These are phyloP conservation scores for Myotis yumanensis DNA, from an alignment of 2,113 vertebrate genomes.

Conservation along the genomic window DNA sequence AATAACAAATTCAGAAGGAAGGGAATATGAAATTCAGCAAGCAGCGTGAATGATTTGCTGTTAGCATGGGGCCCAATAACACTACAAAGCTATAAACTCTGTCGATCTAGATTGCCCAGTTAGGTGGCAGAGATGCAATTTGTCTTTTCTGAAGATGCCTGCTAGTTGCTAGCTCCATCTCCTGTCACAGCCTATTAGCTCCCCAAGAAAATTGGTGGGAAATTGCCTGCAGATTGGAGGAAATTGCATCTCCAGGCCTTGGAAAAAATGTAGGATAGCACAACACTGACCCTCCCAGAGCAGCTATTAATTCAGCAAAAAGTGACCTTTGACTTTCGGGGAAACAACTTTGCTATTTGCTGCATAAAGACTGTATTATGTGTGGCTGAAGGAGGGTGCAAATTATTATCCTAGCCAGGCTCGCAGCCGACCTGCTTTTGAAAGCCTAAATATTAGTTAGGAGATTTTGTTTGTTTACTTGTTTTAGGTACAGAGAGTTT, in stretches of 20 bases:
- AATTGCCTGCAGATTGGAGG: slow-evolving; percentile 91
- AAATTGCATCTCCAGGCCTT: slow-evolving; percentile 89
- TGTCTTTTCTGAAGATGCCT: slow-evolving; percentile 88
- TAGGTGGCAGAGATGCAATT: slow-evolving; percentile 89
- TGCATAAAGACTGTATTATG: slow-evolving; percentile 87
- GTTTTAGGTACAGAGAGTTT: slow-evolving; percentile 39
- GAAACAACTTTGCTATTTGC: slow-evolving; percentile 87
- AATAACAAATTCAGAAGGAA: slow-evolving; percentile 83
- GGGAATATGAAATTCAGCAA: slow-evolving; percentile 84
- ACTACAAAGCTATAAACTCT: slow-evolving; percentile 88
- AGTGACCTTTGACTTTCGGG: slow-evolving; percentile 85
- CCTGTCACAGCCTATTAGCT: slow-evolving; percentile 91
- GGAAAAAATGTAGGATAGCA: slow-evolving; percentile 88
- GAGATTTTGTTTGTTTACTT: slow-evolving; percentile 55
- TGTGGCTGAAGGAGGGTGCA: slow-evolving; percentile 81
- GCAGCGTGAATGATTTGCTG: slow-evolving; percentile 86
- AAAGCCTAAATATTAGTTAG: slow-evolving; percentile 75
- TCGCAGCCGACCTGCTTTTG: slow-evolving; percentile 71
- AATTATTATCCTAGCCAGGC: slow-evolving; percentile 79
- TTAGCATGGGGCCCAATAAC: slow-evolving; percentile 86
- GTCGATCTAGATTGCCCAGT: slow-evolving; percentile 88
- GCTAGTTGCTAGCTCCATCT: slow-evolving; percentile 88
- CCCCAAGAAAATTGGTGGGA: slow-evolving; percentile 90
- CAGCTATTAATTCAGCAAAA: slow-evolving; percentile 89
- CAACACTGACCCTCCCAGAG: slow-evolving; percentile 87